Base-by-base conservation (phyloP, 1,140 invertebrate genomes). In the Drosophila hydei region DNA sequence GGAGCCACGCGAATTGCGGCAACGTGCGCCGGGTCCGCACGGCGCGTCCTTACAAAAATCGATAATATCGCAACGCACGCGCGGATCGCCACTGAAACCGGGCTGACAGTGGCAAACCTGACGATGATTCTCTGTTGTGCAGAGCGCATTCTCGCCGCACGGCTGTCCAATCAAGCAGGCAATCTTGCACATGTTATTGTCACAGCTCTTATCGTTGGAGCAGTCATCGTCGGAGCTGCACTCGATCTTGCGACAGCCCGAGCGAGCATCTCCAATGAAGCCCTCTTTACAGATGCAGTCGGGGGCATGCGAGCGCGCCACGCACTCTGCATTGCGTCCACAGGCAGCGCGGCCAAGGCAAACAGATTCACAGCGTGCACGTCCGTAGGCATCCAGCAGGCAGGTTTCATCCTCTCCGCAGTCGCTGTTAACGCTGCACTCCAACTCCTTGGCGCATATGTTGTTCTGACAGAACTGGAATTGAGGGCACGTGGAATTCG, bases 81-180 rank as follows among this genome's bases (percentile, higher is more conserved):
- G 88, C 2, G 96, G 94, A 92, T 97, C 94, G 9, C 96, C 96
- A 8, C 96, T 96, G 80, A 95, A 97, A 0, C 97, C 97, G 12
- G 96, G 96, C 90, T 96, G 96, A 91, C 97, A 98, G 75, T 95
- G 95, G 79, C 97, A 98, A 48, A 94, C 92, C 84, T 94, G 94
- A 69, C 93, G 92, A 80, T 97, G 96, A 77, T 94, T 94, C 90
- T 97, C 95, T 1, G 96, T 95, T 16, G 96, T 95, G 90, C 96
- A 97, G 16, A 97, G 92, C 0, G 97, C 95, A 92, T 97, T 97
- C 16, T 94, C 93, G 8, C 96, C 96, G 77, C 97, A 98, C 14
- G 95, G 94, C 92, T 97, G 96, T 14, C 95, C 92, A 0, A 94
- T 93, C 4, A 96, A 92, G 90, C 97, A 98, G 23, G 96, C 96